phyloP scores from a whole-genome alignment of 2,888 invertebrate genomes.

The Melolontha melolontha region DNA sequence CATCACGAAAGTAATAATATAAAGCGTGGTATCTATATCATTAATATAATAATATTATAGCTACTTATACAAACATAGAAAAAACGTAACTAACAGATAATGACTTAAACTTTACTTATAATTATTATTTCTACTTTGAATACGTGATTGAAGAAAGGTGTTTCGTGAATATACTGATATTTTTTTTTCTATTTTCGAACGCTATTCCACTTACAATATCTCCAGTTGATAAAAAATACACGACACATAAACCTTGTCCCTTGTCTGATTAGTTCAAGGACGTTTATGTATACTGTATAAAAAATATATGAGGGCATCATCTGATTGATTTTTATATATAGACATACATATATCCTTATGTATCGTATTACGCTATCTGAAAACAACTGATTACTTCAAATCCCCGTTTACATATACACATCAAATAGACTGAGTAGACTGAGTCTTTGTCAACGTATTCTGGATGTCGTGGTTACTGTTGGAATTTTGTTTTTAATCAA shows the following conservation, averaged over 20 bases:
- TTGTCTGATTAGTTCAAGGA: slow-evolving; percentile 35
- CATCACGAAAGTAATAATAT: background rate
- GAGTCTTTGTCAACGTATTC: too few relatives aligned
- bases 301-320: background rate
- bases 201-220: slow-evolving; percentile 17
- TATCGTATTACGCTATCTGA: background rate
- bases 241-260: slow-evolving; percentile 24
- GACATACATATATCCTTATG: background rate
- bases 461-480: too few relatives aligned
- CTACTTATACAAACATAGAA: too few relatives aligned
- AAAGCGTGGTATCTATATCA: background rate
- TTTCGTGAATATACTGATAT: too few relatives aligned
- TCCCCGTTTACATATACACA: background rate
- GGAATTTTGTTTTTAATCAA: too few relatives aligned
- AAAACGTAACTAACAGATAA: too few relatives aligned
- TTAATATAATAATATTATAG: too few relatives aligned
- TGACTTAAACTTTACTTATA: too few relatives aligned
- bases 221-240: slow-evolving; percentile 27
- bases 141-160: too few relatives aligned
- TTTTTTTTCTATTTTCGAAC: slow-evolving; percentile 13
- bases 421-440: background rate
- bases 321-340: background rate
- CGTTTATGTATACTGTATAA: slow-evolving; percentile 9
- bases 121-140: too few relatives aligned
- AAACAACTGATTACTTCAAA: background rate